Percentiles rank a stretch among this genome's conserved stretches.
phyloP scores from a whole-genome alignment of 2,113 vertebrate genomes.

The Oxyruncus cristatus region DNA sequence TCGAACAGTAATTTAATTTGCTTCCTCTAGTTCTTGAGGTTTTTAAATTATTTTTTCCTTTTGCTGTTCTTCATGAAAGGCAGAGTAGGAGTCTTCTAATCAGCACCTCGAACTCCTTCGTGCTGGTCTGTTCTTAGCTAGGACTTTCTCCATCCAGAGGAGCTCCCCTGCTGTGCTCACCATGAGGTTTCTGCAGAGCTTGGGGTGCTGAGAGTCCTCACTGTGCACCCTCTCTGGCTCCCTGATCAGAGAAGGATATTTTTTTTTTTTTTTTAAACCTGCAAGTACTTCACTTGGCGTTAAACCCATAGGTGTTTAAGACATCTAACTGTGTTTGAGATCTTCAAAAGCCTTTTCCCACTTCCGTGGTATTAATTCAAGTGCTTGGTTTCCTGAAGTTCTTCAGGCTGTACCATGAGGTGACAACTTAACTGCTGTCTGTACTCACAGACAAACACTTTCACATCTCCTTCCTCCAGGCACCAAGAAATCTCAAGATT shows the following conservation, averaged over 20 bases:
- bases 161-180: background rate
- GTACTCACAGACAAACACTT: background rate
- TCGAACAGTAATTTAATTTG: background rate
- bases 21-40: background rate
- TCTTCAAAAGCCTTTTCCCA: background rate
- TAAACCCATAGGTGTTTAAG: background rate
- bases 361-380: background rate
- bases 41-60: background rate
- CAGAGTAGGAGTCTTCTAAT: background rate
- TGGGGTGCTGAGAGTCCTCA: background rate
- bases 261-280: background rate
- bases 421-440: accelerated
- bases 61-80: background rate
- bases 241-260: background rate
- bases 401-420: accelerated
- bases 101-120: background rate
- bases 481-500: background rate
- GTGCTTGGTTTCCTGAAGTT: background rate
- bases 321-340: background rate
- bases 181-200: background rate
- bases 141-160: background rate
- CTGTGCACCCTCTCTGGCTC: background rate
- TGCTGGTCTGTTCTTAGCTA: background rate
- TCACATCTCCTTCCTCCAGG: background rate
- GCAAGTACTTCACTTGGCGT: background rate